Percentiles rank a stretch among this genome's conserved stretches.
Conservation (phyloP, 2,797 vertebrate species). For the Morus bassanus region DNA sequence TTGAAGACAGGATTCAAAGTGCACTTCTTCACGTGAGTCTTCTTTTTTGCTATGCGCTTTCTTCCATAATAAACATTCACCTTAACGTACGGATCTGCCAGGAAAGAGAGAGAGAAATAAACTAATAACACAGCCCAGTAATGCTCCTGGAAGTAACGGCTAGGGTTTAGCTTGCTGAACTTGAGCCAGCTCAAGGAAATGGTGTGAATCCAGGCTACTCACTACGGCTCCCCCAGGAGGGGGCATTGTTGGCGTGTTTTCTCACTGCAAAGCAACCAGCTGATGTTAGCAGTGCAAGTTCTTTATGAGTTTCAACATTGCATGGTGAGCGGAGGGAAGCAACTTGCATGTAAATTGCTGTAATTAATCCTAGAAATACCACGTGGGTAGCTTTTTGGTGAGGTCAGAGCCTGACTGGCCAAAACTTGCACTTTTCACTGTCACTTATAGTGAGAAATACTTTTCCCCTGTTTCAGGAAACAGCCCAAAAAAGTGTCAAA, state of each 20-base stretch:
- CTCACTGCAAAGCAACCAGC: not conserved
- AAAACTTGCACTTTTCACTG: not conserved
- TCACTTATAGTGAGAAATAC: not conserved
- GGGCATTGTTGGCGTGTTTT: rapidly evolving
- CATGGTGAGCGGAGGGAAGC: not conserved
- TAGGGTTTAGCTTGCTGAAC: rapidly evolving
- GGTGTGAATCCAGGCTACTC: not conserved
- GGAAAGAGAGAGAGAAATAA: not conserved
- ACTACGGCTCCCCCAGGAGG: rapidly evolving
- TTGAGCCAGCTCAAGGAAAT: not conserved
- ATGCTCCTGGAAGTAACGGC: rapidly evolving
- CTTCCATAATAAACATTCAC: slow-evolving; percentile 94
- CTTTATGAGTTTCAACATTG: rapidly evolving
- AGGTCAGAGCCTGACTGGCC: not conserved
- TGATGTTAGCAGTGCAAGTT: not conserved
- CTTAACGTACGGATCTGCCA: slow-evolving; percentile 93
- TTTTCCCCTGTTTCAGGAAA: not conserved
- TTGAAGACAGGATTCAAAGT: slow-evolving; percentile 96
- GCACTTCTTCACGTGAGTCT: slow-evolving; percentile 97
- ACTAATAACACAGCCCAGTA: slow-evolving; percentile 62
- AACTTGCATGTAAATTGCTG: rapidly evolving
- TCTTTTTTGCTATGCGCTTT: slow-evolving; percentile 97
- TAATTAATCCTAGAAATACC: not conserved
- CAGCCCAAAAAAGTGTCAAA: rapidly evolving
- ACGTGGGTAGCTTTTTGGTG: not conserved